Percentiles rank a stretch among this genome's conserved stretches.
phyloP scores from a whole-genome alignment of 2,888 invertebrate genomes.

The Brachypalpus laphriformis region DNA sequence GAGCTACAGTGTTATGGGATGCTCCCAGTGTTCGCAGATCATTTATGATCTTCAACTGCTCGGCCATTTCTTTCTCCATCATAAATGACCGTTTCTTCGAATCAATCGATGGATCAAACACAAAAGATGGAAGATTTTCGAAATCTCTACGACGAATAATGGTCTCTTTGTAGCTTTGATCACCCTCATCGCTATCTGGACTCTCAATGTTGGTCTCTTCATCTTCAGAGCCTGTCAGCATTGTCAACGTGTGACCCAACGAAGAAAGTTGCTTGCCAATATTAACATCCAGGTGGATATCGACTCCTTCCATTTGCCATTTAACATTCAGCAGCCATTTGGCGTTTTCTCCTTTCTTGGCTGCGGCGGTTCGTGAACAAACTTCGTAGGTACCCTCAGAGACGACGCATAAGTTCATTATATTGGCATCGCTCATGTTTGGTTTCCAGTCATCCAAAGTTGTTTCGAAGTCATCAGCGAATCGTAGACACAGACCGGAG shows the following conservation, averaged over 20 bases:
- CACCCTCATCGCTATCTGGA: constrained; percentile 91
- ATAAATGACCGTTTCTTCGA: constrained; percentile 94
- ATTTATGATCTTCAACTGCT: constrained; percentile 97
- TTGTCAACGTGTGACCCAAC: constrained; percentile 96
- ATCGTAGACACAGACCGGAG: constrained; percentile 94
- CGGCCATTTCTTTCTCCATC: constrained; percentile 98
- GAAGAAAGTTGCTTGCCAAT: constrained; percentile 98
- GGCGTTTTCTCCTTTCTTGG: constrained; percentile 94
- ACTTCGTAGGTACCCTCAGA: constrained; percentile 99
- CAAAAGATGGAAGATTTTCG: constrained; percentile 92
- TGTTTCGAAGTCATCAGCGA: constrained; percentile 98
- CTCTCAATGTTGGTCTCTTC: constrained; percentile 87
- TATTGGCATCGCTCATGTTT: constrained; percentile 89
- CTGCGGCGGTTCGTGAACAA: constrained; percentile 90
- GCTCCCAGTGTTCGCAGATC: constrained; percentile 95
- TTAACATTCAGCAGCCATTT: constrained; percentile 99
- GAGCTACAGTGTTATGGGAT: constrained; percentile 94
- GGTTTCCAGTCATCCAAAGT: constrained; percentile 99
- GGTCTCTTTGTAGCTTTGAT: constrained; percentile 85
- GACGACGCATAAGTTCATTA: constrained; percentile 97
- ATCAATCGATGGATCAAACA: constrained; percentile 91
- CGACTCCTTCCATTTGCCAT: constrained; percentile 99
- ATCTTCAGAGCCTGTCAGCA: constrained; percentile 96
- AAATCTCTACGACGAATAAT: constrained; percentile 86
- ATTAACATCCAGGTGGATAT: constrained; percentile 97